A percentile compares a stretch with the other conserved stretches of the same genome.
Evolutionary conservation across 2,888 invertebrate species (phyloP).

Genomic region (Lucinisca nassula): DNA sequence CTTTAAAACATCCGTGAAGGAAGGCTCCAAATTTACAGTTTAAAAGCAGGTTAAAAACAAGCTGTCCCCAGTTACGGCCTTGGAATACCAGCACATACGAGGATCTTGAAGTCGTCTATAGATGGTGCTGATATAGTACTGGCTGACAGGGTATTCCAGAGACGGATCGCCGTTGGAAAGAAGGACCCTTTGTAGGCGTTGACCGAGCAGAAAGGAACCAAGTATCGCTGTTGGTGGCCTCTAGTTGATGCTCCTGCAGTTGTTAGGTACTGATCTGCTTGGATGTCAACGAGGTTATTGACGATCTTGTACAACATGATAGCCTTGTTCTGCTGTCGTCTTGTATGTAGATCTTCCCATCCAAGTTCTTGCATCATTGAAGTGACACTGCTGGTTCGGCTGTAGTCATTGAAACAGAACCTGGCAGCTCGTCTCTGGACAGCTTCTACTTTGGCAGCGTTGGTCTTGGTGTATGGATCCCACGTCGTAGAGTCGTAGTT

Average conservation of each 20-base stretch:
- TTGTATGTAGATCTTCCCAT: neutral
- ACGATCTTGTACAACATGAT: neutral
- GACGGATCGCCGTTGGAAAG: neutral
- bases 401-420: too few relatives aligned
- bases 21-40: neutral
- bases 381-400: slow-evolving; percentile 22
- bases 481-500: slow-evolving; percentile 14
- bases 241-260: neutral
- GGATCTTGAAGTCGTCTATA: neutral
- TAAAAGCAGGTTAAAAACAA: neutral
- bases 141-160: neutral
- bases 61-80: neutral
- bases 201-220: neutral
- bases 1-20: neutral
- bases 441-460: slow-evolving; percentile 15
- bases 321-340: neutral
- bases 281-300: neutral
- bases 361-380: too few relatives aligned
- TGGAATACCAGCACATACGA: too few relatives aligned
- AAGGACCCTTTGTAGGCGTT: neutral
- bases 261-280: neutral
- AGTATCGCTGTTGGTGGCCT: neutral
- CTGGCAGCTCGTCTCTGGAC: slow-evolving; percentile 24
- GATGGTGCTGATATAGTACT: neutral
- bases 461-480: slow-evolving; percentile 5